Base-by-base conservation (phyloP, 2,797 vertebrate genomes). In the Aplochiton taeniatus region DNA sequence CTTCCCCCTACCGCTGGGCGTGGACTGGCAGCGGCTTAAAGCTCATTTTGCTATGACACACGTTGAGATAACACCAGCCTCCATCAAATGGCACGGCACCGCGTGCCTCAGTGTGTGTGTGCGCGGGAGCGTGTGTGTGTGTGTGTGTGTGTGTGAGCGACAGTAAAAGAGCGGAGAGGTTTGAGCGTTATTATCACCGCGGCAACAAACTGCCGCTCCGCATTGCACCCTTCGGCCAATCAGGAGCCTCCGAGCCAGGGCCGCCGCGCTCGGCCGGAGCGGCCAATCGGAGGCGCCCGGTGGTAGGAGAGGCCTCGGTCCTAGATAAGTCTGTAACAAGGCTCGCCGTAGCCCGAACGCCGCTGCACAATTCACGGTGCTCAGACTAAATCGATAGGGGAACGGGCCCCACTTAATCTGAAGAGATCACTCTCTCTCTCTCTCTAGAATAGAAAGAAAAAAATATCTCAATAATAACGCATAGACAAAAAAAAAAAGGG, bases 371-470 rank as follows among this genome's bases (percentile, higher is more conserved):
- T 79, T 66, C 73, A 80, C 62, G 63, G 65, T 61, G 61, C 72
- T 76, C 63, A 63, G 59, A 73, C 71, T 70, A 72, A 80, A 82
- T 82, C 77, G 70, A 77, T 80, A 73, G n/a, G 70, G 70, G 68
- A 81, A 65, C 75, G 66, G 61, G 50, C 63, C 55, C 73, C 73
- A 80, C 69, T 80, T 75, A 78, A 84, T 78, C 76, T 75, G 63
- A 67, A 62, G 20, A 57, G 61, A 48, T 64, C 64, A 63, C 66
- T 11, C 61, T 58, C 46, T 42, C 54, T 44, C 11, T 9, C 45
- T 20, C 8, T 31, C 17, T 49, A n/a, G n/a, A n/a, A n/a, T n/a
- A n/a, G n/a, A n/a, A n/a, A n/a, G n/a, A n/a, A n/a, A n/a, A n/a
- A n/a, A n/a, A n/a, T n/a, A n/a, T n/a, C n/a, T n/a, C n/a, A n/a